Evolutionary conservation across 2,888 invertebrate genomes (phyloP).

Genomic region (Chouioia cunea): DNA sequence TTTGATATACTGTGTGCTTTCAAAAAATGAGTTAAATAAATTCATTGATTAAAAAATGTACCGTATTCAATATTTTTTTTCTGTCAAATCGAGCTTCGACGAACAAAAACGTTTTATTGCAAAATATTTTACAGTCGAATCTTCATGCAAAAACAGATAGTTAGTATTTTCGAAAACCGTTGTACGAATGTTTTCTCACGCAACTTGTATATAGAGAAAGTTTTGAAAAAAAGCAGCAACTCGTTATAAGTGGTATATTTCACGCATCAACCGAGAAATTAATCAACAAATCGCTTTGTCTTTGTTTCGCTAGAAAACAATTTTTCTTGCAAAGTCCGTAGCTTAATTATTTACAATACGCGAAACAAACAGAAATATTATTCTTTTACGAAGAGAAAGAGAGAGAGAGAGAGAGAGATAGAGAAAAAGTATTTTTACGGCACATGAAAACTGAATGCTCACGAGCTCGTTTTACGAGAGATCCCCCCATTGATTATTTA

Average conservation of each 20-base stretch:
- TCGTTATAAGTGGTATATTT: background rate
- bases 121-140: too few species aligned
- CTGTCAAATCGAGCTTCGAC: too few species aligned
- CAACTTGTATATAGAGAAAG: background rate
- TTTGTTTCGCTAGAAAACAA: conserved; percentile 18
- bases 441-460: conserved; percentile 27
- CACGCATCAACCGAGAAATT: conserved; percentile 11
- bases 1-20: too few species aligned
- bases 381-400: conserved; percentile 3
- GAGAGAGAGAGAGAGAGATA: background rate
- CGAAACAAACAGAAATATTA: conserved; percentile 22
- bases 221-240: background rate
- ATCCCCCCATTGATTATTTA: conserved; percentile 43
- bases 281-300: conserved; percentile 20
- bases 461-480: conserved; percentile 20
- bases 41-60: too few species aligned
- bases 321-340: background rate
- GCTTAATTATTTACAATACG: conserved; percentile 38
- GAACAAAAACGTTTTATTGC: too few species aligned
- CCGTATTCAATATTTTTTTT: too few species aligned
- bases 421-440: conserved; percentile 26
- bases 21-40: too few species aligned
- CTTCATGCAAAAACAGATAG: too few species aligned
- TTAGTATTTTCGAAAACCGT: too few species aligned
- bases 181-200: background rate